Evolutionary conservation across 2,113 vertebrate species (phyloP).

Genomic region (Proterorhinus semilunaris): DNA sequence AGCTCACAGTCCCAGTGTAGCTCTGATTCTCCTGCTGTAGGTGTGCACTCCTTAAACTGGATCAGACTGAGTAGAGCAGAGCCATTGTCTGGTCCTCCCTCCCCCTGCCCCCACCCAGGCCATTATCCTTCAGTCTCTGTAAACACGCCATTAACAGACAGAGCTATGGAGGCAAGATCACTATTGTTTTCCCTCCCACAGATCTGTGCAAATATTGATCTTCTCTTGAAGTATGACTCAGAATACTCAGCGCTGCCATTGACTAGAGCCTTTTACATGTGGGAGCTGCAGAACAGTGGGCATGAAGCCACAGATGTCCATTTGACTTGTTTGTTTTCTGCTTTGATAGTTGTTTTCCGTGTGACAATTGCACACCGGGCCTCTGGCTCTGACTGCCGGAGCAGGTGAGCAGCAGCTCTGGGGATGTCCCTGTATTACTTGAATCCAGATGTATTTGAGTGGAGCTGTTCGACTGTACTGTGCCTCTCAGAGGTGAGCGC

Average conservation of each 20-base stretch:
- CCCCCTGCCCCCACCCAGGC: constrained; percentile 63
- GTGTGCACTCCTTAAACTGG: constrained; percentile 43
- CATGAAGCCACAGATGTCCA: constrained; percentile 34
- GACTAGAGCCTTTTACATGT: constrained; percentile 63
- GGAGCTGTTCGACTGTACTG: constrained; percentile 21
- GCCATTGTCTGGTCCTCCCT: constrained; percentile 37
- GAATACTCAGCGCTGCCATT: constrained; percentile 61
- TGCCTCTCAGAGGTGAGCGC: constrained; percentile 23
- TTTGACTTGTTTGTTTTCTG: constrained; percentile 43
- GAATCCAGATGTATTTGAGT: constrained; percentile 37
- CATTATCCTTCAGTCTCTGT: constrained; percentile 73
- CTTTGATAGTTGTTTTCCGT: constrained; percentile 60
- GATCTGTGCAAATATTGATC: constrained; percentile 78
- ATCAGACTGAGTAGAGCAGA: constrained; percentile 56
- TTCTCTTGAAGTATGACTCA: constrained; percentile 68
- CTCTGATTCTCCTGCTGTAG: constrained; percentile 22
- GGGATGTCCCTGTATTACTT: constrained; percentile 59
- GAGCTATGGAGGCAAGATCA: constrained; percentile 65
- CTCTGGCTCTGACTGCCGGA: constrained; percentile 14
- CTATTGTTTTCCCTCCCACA: constrained; percentile 73
- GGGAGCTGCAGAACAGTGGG: constrained; percentile 44
- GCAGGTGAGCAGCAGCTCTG: constrained; percentile 27
- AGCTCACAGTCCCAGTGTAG: constrained; percentile 18
- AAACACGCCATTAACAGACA: constrained; percentile 75
- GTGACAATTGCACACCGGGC: constrained; percentile 31